These are phyloP conservation scores for Amphilophus citrinellus DNA, from an alignment of 2,113 vertebrate species.

Conservation along the genomic window DNA sequence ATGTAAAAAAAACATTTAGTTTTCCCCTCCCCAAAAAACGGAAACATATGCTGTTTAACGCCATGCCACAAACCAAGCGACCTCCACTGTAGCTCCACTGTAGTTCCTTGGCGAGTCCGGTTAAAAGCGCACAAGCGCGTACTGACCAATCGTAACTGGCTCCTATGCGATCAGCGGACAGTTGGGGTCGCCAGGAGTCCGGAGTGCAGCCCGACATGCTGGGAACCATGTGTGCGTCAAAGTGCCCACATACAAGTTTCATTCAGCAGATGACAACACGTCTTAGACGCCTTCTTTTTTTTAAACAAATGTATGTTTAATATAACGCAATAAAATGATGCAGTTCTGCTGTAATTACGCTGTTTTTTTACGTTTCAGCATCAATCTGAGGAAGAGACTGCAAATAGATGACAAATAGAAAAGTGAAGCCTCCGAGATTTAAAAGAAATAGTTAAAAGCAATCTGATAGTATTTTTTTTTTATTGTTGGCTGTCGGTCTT, in stretches of 20 bases:
- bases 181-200: slow-evolving; percentile 79
- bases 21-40: neutral
- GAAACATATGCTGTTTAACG: neutral
- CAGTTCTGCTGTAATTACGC: neutral
- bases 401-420: neutral
- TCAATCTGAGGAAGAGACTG: neutral
- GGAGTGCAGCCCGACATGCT: slow-evolving; percentile 18
- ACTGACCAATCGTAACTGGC: neutral
- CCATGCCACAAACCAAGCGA: neutral
- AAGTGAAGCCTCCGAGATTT: neutral
- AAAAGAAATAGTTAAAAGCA: neutral
- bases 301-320: neutral
- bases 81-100: no score
- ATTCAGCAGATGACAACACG: neutral
- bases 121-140: neutral
- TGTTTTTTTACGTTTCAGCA: neutral
- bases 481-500: neutral
- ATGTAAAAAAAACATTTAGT: neutral
- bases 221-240: slow-evolving; percentile 6
- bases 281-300: neutral
- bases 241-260: slow-evolving; percentile 3
- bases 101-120: neutral
- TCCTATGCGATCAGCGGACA: slow-evolving; percentile 62
- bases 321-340: neutral
- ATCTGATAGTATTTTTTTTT: neutral